A percentile compares a stretch with the other conserved stretches of the same genome.
Evolutionary conservation across 2,797 vertebrate genomes (phyloP).

Genomic region (Sebastes iracundus): DNA sequence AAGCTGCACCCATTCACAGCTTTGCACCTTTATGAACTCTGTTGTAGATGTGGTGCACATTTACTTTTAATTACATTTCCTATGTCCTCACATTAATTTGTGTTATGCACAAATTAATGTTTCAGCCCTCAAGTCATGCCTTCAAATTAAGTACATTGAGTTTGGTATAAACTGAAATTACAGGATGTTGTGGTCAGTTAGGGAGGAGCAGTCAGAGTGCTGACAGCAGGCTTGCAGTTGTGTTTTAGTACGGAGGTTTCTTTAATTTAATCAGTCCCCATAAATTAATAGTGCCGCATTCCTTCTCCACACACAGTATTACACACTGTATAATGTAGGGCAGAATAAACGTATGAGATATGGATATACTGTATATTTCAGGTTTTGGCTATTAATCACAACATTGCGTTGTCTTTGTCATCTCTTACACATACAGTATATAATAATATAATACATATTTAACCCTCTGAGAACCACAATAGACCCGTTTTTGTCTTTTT

Average conservation of each 20-base stretch:
- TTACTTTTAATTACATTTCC: background rate
- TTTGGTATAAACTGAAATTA: background rate
- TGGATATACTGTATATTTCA: background rate
- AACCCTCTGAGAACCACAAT: too few relatives aligned
- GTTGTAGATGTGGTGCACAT: background rate
- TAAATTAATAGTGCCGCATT: background rate
- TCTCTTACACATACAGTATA: background rate
- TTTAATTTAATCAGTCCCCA: background rate
- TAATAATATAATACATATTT: background rate
- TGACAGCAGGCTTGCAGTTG: background rate
- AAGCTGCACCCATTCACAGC: background rate
- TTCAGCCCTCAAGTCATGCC: slow-evolving; percentile 3
- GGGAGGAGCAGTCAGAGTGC: background rate
- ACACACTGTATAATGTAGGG: background rate
- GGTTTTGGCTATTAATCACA: background rate
- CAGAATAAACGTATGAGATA: background rate
- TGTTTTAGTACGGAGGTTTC: background rate
- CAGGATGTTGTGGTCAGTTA: slow-evolving; percentile 1
- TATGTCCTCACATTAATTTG: background rate
- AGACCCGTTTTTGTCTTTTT: too few relatives aligned
- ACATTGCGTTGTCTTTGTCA: background rate
- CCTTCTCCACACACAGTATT: background rate
- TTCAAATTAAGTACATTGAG: slow-evolving; percentile 1
- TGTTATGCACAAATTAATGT: slow-evolving; percentile 6
- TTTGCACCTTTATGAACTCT: background rate